A percentile compares a stretch with the other conserved stretches of the same genome.
Conservation (phyloP, 2,113 vertebrate genomes). For the Isurus oxyrinchus region DNA sequence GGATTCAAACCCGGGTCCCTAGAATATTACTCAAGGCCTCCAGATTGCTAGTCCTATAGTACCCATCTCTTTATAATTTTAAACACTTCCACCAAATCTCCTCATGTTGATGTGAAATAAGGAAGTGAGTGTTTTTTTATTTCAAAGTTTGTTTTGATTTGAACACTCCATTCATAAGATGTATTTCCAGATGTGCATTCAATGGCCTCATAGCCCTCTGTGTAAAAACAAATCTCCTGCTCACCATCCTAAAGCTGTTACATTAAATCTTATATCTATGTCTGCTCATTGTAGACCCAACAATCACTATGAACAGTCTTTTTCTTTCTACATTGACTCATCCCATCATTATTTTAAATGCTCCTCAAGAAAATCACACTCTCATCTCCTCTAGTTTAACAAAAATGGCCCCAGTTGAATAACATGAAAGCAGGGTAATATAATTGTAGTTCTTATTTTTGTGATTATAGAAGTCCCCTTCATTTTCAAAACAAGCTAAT, state of each 20-base stretch:
- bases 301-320: background rate
- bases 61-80: background rate
- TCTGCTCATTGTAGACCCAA: background rate
- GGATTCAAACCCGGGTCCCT: no score
- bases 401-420: background rate
- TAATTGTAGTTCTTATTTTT: background rate
- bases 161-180: background rate
- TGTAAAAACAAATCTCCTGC: background rate
- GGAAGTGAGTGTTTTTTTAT: background rate
- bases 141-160: background rate
- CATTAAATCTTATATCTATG: background rate
- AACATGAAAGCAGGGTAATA: background rate
- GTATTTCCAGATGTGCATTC: background rate
- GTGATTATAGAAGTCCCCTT: background rate
- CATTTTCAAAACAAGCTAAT: background rate
- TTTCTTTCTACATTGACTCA: background rate
- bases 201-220: background rate
- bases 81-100: background rate
- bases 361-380: background rate
- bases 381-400: background rate
- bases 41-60: background rate
- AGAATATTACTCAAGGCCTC: no score
- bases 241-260: background rate
- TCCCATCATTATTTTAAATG: background rate
- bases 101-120: background rate